phyloP scores from a whole-genome alignment of 1,140 invertebrate species.

The Thaumetopoea pityocampa region DNA sequence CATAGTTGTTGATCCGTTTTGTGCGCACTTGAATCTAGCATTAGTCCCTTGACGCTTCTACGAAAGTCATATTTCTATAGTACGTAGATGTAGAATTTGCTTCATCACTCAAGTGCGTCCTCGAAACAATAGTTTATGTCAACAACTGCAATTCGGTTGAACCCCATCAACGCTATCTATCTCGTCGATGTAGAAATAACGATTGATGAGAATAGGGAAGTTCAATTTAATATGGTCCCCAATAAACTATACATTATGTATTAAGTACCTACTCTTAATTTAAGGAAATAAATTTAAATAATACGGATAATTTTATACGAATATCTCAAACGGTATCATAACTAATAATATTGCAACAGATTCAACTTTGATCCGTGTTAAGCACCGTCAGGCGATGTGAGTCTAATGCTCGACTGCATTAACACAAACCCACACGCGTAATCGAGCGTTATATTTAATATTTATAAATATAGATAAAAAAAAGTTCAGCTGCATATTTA shows the following conservation, averaged over 20 bases:
- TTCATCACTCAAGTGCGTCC: slow-evolving; percentile 16
- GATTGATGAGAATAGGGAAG: slow-evolving; percentile 16
- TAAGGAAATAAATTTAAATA: too few relatives aligned
- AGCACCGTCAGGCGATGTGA: too few relatives aligned
- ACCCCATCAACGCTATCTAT: slow-evolving; percentile 15
- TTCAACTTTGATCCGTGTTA: too few relatives aligned
- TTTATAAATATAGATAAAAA: slow-evolving; percentile 22
- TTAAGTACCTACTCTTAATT: too few relatives aligned
- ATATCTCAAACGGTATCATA: too few relatives aligned
- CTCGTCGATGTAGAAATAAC: slow-evolving; percentile 11
- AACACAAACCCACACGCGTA: slow-evolving; percentile 72
- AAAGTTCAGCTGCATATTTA: slow-evolving; percentile 1
- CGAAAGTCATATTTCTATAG: background rate
- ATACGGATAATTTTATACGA: too few relatives aligned
- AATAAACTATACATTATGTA: too few relatives aligned
- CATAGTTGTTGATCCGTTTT: slow-evolving; percentile 18
- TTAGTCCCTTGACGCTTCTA: slow-evolving; percentile 15
- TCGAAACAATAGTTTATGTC: slow-evolving; percentile 2
- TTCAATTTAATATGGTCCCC: slow-evolving; percentile 12
- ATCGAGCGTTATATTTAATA: slow-evolving; percentile 56
- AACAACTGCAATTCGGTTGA: slow-evolving; percentile 12
- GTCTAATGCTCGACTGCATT: slow-evolving; percentile 64
- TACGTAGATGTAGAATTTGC: slow-evolving; percentile 14
- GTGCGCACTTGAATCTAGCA: slow-evolving; percentile 22
- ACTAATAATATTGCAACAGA: too few relatives aligned